Evolutionary conservation across 2,888 invertebrate genomes (phyloP), one percentile per base, ranked within the genome.

Genomic region (Fragum sueziense): DNA sequence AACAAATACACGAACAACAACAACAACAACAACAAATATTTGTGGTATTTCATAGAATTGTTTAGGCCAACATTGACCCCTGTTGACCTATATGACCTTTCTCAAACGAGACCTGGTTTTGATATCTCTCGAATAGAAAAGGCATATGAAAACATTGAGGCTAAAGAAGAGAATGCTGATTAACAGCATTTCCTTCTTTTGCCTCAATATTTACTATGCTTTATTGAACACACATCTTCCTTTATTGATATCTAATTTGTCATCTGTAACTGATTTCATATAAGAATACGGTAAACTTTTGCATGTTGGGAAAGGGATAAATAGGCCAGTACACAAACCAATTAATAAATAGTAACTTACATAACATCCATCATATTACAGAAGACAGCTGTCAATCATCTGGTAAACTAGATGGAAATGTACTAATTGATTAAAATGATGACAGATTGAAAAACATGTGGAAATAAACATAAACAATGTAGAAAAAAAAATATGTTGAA

Each of bases 251-350:
- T n/a, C n/a, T n/a, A n/a, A 17, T 47, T 47, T 47, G 47, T 47
- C 47, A 20, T 47, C 6, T 47, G 47, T n/a, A 47, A 6, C 17
- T 47, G 6, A 47, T 47, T 47, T 47, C 47, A 47, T 17, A 20
- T 20, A 20, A n/a, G 47, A 6, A 20, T 17, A 6, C 2, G n/a
- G 47, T 47, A n/a, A 47, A 1, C 17, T 47, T 17, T 47, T 3
- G n/a, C 6, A 20, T 20, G 47, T 47, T 3, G n/a, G n/a, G 47
- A 47, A n/a, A n/a, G n/a, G n/a, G n/a, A 47, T 14, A 61, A 61
- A 31, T n/a, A 51, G 69, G 69, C 52, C 69, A 69, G 69, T 69
- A 27, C 69, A 69, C 27, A 51, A 69, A 41, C 69, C 41, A 69
- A 69, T 69, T 69, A 69, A 29, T 6, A 2, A 11, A 11, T 31